A percentile compares a stretch with the other conserved stretches of the same genome.
Conservation (phyloP, 2,888 invertebrate genomes). For the Rotaria macrura region DNA sequence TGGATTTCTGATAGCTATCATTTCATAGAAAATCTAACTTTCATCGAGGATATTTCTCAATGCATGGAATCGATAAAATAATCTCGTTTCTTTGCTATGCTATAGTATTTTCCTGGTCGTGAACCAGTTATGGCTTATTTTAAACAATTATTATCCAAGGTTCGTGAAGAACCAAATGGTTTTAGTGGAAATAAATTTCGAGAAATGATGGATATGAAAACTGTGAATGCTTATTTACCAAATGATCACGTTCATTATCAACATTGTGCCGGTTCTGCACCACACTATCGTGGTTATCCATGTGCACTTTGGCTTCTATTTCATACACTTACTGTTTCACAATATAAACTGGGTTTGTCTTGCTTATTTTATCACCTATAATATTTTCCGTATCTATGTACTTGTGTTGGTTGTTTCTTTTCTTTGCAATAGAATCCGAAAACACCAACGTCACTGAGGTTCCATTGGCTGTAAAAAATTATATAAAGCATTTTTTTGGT, state of each 20-base stretch:
- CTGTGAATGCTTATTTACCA: neutral
- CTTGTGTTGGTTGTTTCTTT: neutral
- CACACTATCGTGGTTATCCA: slow-evolving; percentile 70
- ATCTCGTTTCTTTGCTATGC: no score
- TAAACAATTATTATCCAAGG: neutral
- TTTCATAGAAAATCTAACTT: no score
- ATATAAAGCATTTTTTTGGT: slow-evolving; percentile 80
- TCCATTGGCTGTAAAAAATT: slow-evolving; percentile 66
- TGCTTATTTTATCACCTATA: no score
- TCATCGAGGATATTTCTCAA: no score
- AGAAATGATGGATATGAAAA: neutral
- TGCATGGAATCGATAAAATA: no score
- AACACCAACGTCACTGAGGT: neutral
- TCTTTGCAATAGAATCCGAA: neutral
- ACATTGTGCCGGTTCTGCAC: slow-evolving; percentile 69
- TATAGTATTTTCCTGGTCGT: slow-evolving; percentile 20
- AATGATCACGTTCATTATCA: neutral
- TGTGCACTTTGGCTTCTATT: slow-evolving; percentile 90
- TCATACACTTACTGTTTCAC: slow-evolving; percentile 73
- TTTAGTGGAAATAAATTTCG: neutral
- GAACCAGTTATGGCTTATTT: neutral
- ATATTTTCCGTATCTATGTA: neutral
- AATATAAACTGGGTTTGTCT: neutral
- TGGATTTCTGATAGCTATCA: no score
- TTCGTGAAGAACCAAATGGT: neutral